A percentile compares a stretch with the other conserved stretches of the same genome.
phyloP scores from a whole-genome alignment of 1,140 invertebrate species.

The Heliothis virescens region DNA sequence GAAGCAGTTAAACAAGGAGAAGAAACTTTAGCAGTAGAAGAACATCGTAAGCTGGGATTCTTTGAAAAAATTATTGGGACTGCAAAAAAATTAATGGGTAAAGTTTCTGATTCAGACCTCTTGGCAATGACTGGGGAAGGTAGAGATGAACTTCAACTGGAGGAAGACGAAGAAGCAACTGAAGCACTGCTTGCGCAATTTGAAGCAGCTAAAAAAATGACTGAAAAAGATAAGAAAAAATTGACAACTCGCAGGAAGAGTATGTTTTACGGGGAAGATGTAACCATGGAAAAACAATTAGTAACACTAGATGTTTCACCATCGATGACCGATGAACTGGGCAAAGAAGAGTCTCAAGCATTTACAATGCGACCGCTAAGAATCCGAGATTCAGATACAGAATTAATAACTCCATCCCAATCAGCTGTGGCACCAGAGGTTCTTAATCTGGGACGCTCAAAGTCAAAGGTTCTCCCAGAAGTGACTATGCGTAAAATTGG shows the following conservation, averaged over 20 bases:
- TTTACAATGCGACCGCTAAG: slow-evolving; percentile 1
- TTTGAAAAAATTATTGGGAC: slow-evolving; percentile 1
- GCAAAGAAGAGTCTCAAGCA: slow-evolving; percentile 8
- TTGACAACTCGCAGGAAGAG: slow-evolving; percentile 1
- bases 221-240: slow-evolving; percentile 3
- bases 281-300: slow-evolving; percentile 42
- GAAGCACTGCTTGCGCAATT: slow-evolving; percentile 29
- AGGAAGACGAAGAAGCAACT: slow-evolving; percentile 50
- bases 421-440: no score
- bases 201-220: slow-evolving; percentile 20
- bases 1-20: background rate
- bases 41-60: background rate
- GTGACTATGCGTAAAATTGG: no score
- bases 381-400: background rate
- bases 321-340: background rate
- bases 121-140: background rate
- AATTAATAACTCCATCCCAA: no score
- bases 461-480: no score
- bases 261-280: slow-evolving; percentile 2
- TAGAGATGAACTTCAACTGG: slow-evolving; percentile 40
- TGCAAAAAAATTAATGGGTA: slow-evolving; percentile 46
- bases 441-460: no score
- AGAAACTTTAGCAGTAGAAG: background rate
- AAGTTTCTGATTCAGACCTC: slow-evolving; percentile 3
- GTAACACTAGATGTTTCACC: slow-evolving; percentile 25